phyloP scores from a whole-genome alignment of 2,888 invertebrate species.

The Parascotia fuliginaria region DNA sequence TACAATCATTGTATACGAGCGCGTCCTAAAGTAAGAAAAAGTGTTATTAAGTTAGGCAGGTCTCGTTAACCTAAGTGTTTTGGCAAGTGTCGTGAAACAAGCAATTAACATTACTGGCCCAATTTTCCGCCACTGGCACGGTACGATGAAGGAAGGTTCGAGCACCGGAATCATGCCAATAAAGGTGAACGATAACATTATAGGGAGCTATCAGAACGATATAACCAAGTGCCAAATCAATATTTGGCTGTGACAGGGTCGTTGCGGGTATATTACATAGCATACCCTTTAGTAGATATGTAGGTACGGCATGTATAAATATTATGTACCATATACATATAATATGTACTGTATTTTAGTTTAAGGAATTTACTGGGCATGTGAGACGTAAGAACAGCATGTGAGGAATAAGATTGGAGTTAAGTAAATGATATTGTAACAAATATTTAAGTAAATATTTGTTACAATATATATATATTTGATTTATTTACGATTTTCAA shows the following conservation, averaged over 20 bases:
- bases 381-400: no score
- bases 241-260: neutral
- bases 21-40: conserved; percentile 16
- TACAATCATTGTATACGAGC: neutral
- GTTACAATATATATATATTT: no score
- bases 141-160: conserved; percentile 47
- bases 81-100: conserved; percentile 61
- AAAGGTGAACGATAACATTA: conserved; percentile 38
- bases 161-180: conserved; percentile 46
- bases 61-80: conserved; percentile 64
- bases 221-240: neutral
- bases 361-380: no score
- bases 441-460: no score
- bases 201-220: neutral
- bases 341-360: no score
- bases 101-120: conserved; percentile 61
- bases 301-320: no score
- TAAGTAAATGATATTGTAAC: no score
- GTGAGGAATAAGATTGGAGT: no score
- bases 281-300: neutral
- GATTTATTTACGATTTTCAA: no score
- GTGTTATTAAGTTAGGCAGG: conserved; percentile 40
- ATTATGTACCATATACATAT: no score
- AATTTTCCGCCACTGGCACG: conserved; percentile 47
- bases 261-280: neutral